Evolutionary conservation across 2,113 vertebrate species (phyloP).

Genomic region (Mustela lutreola): DNA sequence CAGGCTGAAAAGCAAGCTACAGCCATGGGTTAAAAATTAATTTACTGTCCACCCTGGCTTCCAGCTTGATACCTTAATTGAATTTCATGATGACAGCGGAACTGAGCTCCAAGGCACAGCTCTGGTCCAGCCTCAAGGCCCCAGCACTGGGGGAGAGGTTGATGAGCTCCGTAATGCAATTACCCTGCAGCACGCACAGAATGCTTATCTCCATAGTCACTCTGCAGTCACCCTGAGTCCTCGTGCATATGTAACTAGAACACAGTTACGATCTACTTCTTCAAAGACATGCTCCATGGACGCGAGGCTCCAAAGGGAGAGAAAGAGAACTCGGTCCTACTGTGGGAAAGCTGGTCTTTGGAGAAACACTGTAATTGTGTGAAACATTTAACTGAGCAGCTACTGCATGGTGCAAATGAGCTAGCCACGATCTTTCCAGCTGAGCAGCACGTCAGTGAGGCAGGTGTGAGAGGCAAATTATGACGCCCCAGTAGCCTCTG

Average conservation of each 20-base stretch:
- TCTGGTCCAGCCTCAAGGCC: slow-evolving; percentile 65
- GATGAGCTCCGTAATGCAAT: slow-evolving; percentile 28
- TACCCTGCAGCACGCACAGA: slow-evolving; percentile 37
- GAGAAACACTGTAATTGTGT: background rate
- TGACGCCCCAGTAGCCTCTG: background rate
- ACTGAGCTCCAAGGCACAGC: slow-evolving; percentile 71
- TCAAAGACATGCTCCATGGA: background rate
- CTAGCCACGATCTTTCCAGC: background rate
- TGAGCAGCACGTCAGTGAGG: accelerated
- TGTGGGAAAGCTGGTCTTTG: background rate
- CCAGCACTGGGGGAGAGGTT: slow-evolving; percentile 14
- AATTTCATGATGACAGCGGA: slow-evolving; percentile 78
- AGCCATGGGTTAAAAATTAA: slow-evolving; percentile 84
- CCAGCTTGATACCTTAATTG: slow-evolving; percentile 85
- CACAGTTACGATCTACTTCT: background rate
- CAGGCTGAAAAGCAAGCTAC: slow-evolving; percentile 41
- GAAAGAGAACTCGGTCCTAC: accelerated
- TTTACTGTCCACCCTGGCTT: slow-evolving; percentile 84
- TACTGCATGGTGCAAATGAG: background rate
- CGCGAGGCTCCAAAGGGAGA: background rate
- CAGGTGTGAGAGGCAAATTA: background rate
- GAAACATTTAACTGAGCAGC: background rate
- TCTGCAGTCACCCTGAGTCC: background rate
- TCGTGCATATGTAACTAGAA: background rate
- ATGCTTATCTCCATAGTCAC: background rate